These are phyloP conservation scores for Channa maculata DNA, from an alignment of 2,113 vertebrate genomes.

Conservation along the genomic window DNA sequence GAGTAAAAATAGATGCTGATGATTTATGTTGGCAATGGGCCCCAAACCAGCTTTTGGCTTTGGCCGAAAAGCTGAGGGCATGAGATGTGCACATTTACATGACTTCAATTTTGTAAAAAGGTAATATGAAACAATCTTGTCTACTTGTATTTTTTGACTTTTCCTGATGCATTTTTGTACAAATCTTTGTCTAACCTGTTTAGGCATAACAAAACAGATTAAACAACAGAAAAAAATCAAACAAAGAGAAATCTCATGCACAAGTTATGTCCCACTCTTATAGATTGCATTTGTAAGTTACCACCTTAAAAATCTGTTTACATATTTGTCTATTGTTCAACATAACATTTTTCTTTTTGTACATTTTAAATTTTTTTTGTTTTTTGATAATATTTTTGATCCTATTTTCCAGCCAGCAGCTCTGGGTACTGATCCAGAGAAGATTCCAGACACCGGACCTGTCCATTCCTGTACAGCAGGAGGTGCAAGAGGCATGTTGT, in stretches of 20 bases:
- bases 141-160: conserved; percentile 33
- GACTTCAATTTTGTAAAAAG: conserved; percentile 80
- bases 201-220: conserved; percentile 78
- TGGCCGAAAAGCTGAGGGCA: conserved; percentile 56
- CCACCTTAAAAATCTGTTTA: conserved; percentile 68
- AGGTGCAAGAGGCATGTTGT: conserved; percentile 62
- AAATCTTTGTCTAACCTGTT: conserved; percentile 79
- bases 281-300: conserved; percentile 78
- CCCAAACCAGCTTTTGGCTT: conserved; percentile 62
- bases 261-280: conserved; percentile 78
- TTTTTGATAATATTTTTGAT: conserved; percentile 50
- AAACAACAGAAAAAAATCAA: conserved; percentile 69
- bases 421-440: conserved; percentile 73
- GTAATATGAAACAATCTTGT: conserved; percentile 78
- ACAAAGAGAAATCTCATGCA: conserved; percentile 81
- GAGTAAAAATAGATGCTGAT: conserved; percentile 81
- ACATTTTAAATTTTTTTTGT: conserved; percentile 69
- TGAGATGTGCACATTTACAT: conserved; percentile 66
- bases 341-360: conserved; percentile 63
- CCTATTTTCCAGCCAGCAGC: conserved; percentile 65
- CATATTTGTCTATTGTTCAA: conserved; percentile 63
- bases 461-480: conserved; percentile 75
- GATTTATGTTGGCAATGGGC: conserved; percentile 82
- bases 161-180: conserved; percentile 67
- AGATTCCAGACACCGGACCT: conserved; percentile 54